Conservation (phyloP, 30 jellyfish, hydroid and myxozoan species). For the Cassiopea xamachana region DNA sequence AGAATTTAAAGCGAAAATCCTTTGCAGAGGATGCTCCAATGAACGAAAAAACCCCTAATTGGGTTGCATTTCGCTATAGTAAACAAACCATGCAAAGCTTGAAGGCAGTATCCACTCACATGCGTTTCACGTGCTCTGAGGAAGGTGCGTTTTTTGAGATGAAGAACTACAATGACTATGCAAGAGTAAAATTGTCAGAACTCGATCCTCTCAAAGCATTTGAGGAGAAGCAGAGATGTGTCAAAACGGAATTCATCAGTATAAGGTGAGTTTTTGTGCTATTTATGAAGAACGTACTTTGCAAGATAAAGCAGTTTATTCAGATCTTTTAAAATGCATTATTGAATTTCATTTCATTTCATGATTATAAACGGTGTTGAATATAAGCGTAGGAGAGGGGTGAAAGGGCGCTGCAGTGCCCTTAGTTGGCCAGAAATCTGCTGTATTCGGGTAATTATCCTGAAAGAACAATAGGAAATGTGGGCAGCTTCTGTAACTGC, state of each 20-base stretch:
- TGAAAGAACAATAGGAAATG: too few relatives aligned
- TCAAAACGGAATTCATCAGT: not conserved
- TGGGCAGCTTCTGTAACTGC: too few relatives aligned
- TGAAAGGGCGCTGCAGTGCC: too few relatives aligned
- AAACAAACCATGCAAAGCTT: not conserved
- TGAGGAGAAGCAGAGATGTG: constrained; percentile 17
- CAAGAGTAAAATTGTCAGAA: constrained; percentile 7
- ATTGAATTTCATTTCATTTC: too few relatives aligned
- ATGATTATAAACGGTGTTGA: too few relatives aligned
- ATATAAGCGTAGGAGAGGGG: too few relatives aligned
- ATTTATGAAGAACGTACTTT: not conserved
- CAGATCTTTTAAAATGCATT: too few relatives aligned
- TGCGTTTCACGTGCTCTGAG: constrained; percentile 38
- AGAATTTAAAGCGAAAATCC: not conserved
- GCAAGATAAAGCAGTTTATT: not conserved
- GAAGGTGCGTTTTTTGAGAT: constrained; percentile 19
- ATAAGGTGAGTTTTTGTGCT: not conserved
- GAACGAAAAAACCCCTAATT: constrained; percentile 25
- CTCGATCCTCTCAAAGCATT: constrained; percentile 6
- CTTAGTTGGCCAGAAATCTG: too few relatives aligned
- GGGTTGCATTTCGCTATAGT: constrained; percentile 5
- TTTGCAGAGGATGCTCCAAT: constrained; percentile 15
- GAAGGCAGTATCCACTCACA: constrained; percentile 7
- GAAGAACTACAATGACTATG: constrained; percentile 13
- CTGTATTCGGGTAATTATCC: too few relatives aligned